Conservation (phyloP, 1,140 invertebrate species). For the Rhizoglyphus robini region DNA sequence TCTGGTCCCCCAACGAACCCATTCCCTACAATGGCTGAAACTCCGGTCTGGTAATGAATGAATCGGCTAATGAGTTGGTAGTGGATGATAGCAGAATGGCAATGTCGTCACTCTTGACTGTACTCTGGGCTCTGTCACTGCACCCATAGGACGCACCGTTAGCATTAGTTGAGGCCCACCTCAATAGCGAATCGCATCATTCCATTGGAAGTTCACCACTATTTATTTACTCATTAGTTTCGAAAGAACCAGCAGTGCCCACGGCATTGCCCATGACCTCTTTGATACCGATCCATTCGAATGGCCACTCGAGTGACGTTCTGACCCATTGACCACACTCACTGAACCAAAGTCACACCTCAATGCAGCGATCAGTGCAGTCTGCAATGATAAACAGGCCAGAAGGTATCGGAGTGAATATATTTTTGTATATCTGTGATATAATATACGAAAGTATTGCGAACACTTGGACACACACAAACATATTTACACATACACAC, state of each 20-base stretch:
- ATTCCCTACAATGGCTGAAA: slow-evolving; percentile 8
- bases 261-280: neutral
- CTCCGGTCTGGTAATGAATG: slow-evolving; percentile 3
- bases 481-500: no score
- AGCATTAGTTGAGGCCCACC: neutral
- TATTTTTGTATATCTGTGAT: neutral
- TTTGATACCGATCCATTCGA: neutral
- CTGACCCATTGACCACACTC: neutral
- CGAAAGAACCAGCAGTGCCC: no score
- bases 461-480: no score
- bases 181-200: neutral
- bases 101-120: no score
- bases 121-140: no score
- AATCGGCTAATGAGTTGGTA: no score
- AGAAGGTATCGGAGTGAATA: neutral
- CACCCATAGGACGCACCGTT: neutral
- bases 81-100: no score
- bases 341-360: neutral
- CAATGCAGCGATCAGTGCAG: no score
- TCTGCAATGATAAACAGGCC: no score
- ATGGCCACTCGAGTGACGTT: neutral
- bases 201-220: neutral
- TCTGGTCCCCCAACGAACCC: neutral
- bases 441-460: neutral
- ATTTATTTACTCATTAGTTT: neutral